phyloP scores from a whole-genome alignment of 1,140 invertebrate species.

The Maniola jurtina region DNA sequence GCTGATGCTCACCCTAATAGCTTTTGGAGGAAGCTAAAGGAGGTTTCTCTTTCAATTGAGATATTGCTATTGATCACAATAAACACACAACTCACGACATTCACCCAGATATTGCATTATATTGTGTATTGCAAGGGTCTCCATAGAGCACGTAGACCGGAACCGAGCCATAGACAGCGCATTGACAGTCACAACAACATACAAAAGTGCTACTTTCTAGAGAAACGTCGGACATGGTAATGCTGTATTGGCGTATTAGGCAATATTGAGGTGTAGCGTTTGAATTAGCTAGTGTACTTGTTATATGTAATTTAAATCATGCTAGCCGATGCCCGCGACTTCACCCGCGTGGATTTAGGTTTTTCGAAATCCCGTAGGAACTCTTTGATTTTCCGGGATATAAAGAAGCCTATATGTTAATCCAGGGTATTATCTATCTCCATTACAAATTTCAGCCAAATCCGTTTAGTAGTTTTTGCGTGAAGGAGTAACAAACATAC shows the following conservation, averaged over 20 bases:
- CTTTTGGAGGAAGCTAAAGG: too few species aligned
- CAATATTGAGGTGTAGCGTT: constrained; percentile 26
- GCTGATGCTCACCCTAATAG: too few species aligned
- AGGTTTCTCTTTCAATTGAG: not conserved
- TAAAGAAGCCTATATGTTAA: too few species aligned
- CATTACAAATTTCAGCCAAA: too few species aligned
- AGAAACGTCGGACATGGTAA: constrained; percentile 28
- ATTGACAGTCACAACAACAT: constrained; percentile 25
- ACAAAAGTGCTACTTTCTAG: constrained; percentile 30
- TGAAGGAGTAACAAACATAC: too few species aligned
- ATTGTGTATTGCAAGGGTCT: not conserved
- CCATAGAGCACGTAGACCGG: constrained; percentile 19
- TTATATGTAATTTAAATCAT: not conserved
- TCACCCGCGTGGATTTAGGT: not conserved
- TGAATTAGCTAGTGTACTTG: not conserved
- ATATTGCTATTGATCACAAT: not conserved
- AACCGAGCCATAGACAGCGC: constrained; percentile 20
- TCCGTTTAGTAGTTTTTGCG: too few species aligned
- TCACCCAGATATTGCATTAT: constrained; percentile 7
- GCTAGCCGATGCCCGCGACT: not conserved
- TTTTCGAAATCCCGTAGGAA: too few species aligned
- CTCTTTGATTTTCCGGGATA: too few species aligned
- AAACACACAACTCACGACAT: constrained; percentile 5
- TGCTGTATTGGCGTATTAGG: constrained; percentile 23
- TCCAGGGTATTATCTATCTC: too few species aligned